Percentiles rank a stretch among this genome's conserved stretches.
Conservation (phyloP, 2,113 vertebrate genomes). For the Xenopus laevis region DNA sequence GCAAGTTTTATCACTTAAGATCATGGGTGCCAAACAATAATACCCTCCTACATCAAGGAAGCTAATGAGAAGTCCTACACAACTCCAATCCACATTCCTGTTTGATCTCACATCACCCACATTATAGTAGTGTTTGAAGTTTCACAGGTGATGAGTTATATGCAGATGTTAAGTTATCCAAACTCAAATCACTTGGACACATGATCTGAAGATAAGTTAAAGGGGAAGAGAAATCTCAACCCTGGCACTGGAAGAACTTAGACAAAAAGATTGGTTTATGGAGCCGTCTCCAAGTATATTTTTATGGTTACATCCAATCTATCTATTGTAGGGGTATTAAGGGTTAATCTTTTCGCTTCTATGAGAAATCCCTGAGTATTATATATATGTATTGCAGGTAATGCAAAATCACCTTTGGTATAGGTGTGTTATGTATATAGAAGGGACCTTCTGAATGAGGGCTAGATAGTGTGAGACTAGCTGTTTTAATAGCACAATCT, state of each 20-base stretch:
- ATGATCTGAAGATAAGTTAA: conserved; percentile 7
- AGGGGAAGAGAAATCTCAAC: not conserved
- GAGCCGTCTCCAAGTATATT: too few species aligned
- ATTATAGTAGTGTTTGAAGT: conserved; percentile 36
- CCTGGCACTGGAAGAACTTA: not conserved
- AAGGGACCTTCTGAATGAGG: too few species aligned
- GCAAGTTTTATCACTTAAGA: conserved; percentile 4
- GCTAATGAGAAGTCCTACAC: conserved; percentile 10
- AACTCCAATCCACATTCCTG: not conserved
- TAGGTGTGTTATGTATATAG: too few species aligned
- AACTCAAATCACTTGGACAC: conserved; percentile 28
- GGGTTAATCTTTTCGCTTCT: too few species aligned
- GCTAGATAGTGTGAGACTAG: too few species aligned
- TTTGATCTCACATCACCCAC: conserved; percentile 39
- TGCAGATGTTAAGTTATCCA: conserved; percentile 36
- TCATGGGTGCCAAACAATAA: conserved; percentile 8
- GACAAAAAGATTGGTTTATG: too few species aligned
- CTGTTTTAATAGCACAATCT: too few species aligned
- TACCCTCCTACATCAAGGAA: not conserved
- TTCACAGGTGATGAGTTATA: conserved; percentile 30
- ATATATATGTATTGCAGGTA: too few species aligned
- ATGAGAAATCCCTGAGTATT: too few species aligned
- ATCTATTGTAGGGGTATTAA: too few species aligned
- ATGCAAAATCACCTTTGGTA: too few species aligned
- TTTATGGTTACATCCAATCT: too few species aligned